These are phyloP conservation scores for Rugalucina vietnamica DNA, from an alignment of 2,888 invertebrate genomes.

Conservation along the genomic window DNA sequence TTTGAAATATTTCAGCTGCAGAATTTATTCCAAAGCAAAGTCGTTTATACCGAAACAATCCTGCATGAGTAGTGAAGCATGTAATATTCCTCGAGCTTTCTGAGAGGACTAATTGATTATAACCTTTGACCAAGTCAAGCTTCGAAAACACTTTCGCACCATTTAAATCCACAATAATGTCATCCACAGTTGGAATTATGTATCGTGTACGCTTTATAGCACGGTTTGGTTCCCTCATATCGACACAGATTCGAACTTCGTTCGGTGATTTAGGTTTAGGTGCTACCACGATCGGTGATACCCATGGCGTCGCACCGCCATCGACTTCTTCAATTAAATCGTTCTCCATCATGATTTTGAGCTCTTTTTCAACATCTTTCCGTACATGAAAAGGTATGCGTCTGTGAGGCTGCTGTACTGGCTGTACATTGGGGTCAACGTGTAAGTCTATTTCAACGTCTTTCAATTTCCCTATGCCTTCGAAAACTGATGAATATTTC, in stretches of 20 bases:
- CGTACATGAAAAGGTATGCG: constrained; percentile 63
- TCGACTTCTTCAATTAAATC: constrained; percentile 69
- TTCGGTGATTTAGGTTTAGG: constrained; percentile 56
- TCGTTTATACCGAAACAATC: constrained; percentile 38
- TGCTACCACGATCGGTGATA: constrained; percentile 62
- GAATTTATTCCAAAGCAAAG: constrained; percentile 24
- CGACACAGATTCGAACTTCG: constrained; percentile 63
- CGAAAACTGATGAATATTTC: constrained; percentile 3
- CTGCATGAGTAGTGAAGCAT: constrained; percentile 62
- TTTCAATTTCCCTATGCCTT: constrained; percentile 36
- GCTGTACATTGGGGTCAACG: constrained; percentile 39
- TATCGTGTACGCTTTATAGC: constrained; percentile 34
- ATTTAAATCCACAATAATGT: constrained; percentile 56
- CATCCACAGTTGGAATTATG: constrained; percentile 57
- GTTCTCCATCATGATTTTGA: constrained; percentile 52
- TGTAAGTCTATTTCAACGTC: constrained; percentile 43
- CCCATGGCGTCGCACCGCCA: constrained; percentile 67
- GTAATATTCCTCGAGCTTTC: constrained; percentile 58
- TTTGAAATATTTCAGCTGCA: constrained; percentile 28
- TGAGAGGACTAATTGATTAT: constrained; percentile 63
- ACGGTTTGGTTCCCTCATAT: constrained; percentile 61
- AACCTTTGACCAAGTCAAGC: constrained; percentile 52
- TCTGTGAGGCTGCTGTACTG: constrained; percentile 48
- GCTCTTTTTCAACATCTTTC: constrained; percentile 56
- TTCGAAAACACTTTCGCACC: constrained; percentile 57